phyloP scores from a whole-genome alignment of 2,888 invertebrate genomes.

The Stomorhina lunata region DNA sequence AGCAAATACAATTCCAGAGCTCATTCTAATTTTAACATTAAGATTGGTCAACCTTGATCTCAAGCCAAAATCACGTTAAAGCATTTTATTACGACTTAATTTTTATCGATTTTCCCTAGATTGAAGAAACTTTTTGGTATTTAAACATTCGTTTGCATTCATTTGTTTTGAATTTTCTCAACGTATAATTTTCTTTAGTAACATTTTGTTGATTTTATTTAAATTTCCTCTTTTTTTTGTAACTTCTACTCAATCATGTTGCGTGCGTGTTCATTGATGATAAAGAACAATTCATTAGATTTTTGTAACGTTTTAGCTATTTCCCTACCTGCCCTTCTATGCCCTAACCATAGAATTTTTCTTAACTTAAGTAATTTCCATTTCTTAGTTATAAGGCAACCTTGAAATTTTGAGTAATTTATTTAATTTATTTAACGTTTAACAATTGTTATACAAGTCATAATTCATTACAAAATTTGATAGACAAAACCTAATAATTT shows the following conservation, averaged over 20 bases:
- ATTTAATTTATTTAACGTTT: neutral
- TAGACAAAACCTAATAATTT: neutral
- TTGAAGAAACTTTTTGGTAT: too few species aligned
- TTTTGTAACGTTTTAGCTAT: neutral
- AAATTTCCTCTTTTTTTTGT: neutral
- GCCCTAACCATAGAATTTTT: too few species aligned
- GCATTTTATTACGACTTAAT: too few species aligned
- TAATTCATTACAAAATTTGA: neutral
- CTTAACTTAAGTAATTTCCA: neutral
- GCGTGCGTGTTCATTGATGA: constrained; percentile 31
- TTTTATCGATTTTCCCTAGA: constrained; percentile 9
- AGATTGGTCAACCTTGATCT: too few species aligned
- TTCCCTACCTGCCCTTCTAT: too few species aligned
- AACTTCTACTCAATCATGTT: neutral
- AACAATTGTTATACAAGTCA: neutral
- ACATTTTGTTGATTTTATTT: neutral
- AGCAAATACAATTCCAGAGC: too few species aligned
- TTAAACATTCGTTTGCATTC: neutral
- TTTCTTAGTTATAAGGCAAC: constrained; percentile 1
- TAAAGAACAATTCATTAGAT: constrained; percentile 16
- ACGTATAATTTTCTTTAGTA: neutral
- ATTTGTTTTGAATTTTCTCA: neutral
- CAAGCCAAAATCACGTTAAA: too few species aligned
- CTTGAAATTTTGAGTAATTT: constrained; percentile 8
- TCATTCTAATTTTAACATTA: too few species aligned